Evolutionary conservation across 2,888 invertebrate species (phyloP).

Genomic region (Phasia obesa): DNA sequence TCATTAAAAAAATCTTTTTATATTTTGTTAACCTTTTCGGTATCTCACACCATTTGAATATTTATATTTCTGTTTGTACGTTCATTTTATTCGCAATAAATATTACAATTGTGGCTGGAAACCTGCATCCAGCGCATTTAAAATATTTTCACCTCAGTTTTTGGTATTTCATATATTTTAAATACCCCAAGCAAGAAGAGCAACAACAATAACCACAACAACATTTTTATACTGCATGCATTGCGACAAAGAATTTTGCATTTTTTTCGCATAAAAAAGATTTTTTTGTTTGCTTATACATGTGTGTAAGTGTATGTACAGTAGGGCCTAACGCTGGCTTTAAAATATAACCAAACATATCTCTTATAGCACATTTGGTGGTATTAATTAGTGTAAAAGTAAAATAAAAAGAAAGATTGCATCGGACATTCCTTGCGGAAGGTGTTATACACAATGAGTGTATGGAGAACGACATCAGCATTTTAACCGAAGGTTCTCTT

Average conservation of each 20-base stretch:
- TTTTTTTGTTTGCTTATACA: background rate
- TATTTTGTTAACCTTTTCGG: background rate
- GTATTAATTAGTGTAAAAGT: too few species aligned
- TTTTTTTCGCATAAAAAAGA: constrained; percentile 54
- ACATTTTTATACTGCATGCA: constrained; percentile 56
- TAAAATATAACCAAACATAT: too few species aligned
- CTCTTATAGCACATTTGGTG: too few species aligned
- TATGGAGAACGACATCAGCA: too few species aligned
- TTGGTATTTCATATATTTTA: constrained; percentile 53
- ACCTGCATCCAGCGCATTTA: constrained; percentile 35
- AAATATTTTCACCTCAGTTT: constrained; percentile 58
- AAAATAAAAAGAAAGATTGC: too few species aligned
- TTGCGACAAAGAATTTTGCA: constrained; percentile 62
- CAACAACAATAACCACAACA: background rate
- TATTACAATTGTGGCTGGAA: constrained; percentile 57
- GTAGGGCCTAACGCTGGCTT: too few species aligned
- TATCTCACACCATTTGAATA: background rate
- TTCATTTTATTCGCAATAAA: constrained; percentile 63
- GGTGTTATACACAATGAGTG: too few species aligned
- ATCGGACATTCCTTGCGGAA: too few species aligned
- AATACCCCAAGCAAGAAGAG: constrained; percentile 45
- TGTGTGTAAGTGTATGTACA: background rate
- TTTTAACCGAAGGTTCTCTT: too few species aligned
- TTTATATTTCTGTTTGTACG: constrained; percentile 25
- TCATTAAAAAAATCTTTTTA: too few species aligned